These are phyloP conservation scores for Amphibalanus amphitrite DNA, from an alignment of 1,140 invertebrate genomes.

Conservation along the genomic window DNA sequence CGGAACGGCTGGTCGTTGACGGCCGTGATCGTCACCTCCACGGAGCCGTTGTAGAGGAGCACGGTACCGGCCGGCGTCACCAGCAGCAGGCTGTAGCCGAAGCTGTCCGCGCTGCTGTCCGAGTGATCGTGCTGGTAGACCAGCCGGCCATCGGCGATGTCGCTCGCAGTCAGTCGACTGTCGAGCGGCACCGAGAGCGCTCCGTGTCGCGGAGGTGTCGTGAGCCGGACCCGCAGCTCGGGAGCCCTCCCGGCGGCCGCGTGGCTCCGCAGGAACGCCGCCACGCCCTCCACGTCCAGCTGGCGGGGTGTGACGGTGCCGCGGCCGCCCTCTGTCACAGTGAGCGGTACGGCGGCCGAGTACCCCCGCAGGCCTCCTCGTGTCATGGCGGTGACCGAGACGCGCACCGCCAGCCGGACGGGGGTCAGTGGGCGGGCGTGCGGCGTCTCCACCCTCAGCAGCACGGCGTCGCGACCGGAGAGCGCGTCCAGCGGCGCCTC, in stretches of 20 bases:
- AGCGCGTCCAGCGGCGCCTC: slow-evolving; percentile 59
- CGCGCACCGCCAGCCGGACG: slow-evolving; percentile 58
- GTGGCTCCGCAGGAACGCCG: slow-evolving; percentile 54
- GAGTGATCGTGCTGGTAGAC: slow-evolving; percentile 73
- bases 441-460: slow-evolving; percentile 56
- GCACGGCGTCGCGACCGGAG: slow-evolving; percentile 65
- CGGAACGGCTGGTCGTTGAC: slow-evolving; percentile 81
- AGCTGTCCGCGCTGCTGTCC: slow-evolving; percentile 52
- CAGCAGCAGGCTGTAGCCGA: slow-evolving; percentile 54
- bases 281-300: slow-evolving; percentile 57
- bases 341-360: slow-evolving; percentile 36
- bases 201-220: neutral
- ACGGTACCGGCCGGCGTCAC: slow-evolving; percentile 35
- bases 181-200: neutral
- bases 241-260: slow-evolving; percentile 30
- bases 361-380: slow-evolving; percentile 57
- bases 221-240: neutral
- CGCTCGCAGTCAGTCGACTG: slow-evolving; percentile 20
- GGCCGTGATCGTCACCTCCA: slow-evolving; percentile 59
- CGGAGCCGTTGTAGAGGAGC: slow-evolving; percentile 55
- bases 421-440: slow-evolving; percentile 25
- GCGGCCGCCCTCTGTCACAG: slow-evolving; percentile 62
- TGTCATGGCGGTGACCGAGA: slow-evolving; percentile 49
- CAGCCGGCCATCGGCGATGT: slow-evolving; percentile 27
- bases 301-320: slow-evolving; percentile 35